Evolutionary conservation across 2,797 vertebrate genomes (phyloP).

Genomic region (Echiichthys vipera): DNA sequence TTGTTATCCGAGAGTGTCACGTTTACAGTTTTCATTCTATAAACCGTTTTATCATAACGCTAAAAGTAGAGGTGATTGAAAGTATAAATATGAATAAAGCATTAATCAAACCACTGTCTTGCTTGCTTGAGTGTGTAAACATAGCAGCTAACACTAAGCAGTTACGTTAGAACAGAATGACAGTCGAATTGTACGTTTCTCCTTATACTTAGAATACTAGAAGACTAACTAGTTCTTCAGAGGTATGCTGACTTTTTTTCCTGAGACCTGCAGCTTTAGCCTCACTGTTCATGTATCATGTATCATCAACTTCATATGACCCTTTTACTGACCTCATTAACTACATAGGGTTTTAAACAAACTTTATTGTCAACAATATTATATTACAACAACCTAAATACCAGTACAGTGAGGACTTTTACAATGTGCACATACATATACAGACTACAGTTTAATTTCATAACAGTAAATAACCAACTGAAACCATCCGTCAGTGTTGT

Average conservation of each 20-base stretch:
- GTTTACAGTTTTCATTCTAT: neutral
- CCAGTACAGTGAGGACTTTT: too few relatives aligned
- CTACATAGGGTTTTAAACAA: too few relatives aligned
- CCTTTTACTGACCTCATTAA: neutral
- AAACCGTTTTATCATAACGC: neutral
- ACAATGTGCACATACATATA: too few relatives aligned
- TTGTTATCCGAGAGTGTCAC: neutral
- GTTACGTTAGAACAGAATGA: neutral
- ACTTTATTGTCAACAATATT: too few relatives aligned
- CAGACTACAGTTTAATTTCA: too few relatives aligned
- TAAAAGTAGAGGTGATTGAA: neutral
- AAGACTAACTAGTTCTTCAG: neutral
- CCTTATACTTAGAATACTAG: neutral
- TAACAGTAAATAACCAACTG: too few relatives aligned
- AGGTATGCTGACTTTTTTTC: neutral
- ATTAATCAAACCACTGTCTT: neutral
- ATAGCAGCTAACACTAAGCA: neutral
- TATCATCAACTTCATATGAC: neutral
- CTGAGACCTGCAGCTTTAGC: neutral
- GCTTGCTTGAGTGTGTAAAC: neutral
- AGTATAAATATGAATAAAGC: neutral
- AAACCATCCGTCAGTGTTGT: too few relatives aligned
- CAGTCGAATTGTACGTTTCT: neutral
- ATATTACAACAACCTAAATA: too few relatives aligned
- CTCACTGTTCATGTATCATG: neutral